Conservation (phyloP, 2,113 vertebrate species). For the Spea bombifrons region DNA sequence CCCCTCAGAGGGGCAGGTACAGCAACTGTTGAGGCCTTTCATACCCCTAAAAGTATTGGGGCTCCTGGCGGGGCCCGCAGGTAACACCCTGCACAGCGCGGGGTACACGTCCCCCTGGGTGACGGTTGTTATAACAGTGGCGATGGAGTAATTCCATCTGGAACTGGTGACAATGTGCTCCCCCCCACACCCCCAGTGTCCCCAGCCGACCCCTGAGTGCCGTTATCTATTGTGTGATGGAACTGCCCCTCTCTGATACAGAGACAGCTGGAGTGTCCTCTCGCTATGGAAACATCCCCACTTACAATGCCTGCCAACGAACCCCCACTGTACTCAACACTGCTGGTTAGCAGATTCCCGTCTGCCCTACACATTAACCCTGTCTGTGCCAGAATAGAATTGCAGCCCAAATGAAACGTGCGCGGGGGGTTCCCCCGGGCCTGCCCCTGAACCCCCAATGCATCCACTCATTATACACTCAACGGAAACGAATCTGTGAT, state of each 20-base stretch:
- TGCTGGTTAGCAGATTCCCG: not conserved
- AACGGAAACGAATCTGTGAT: no score
- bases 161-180: not conserved
- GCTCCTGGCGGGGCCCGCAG: no score
- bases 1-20: no score
- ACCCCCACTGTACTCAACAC: not conserved
- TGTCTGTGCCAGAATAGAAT: not conserved
- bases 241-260: not conserved
- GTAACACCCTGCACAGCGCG: no score
- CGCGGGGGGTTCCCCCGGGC: no score
- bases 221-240: not conserved
- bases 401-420: not conserved
- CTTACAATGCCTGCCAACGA: not conserved
- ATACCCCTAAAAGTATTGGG: no score
- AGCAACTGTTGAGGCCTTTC: no score
- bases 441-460: no score
- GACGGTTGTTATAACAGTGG: not conserved
- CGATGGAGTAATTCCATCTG: not conserved
- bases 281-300: not conserved
- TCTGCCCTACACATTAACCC: not conserved
- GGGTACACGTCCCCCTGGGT: no score
- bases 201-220: not conserved
- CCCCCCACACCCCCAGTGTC: not conserved
- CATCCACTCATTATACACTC: no score
- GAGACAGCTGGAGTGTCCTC: slow-evolving; percentile 6